Evolutionary conservation across 2,113 vertebrate species (phyloP), one percentile per base, ranked within the genome.

Genomic region (Rhinogobius similis): DNA sequence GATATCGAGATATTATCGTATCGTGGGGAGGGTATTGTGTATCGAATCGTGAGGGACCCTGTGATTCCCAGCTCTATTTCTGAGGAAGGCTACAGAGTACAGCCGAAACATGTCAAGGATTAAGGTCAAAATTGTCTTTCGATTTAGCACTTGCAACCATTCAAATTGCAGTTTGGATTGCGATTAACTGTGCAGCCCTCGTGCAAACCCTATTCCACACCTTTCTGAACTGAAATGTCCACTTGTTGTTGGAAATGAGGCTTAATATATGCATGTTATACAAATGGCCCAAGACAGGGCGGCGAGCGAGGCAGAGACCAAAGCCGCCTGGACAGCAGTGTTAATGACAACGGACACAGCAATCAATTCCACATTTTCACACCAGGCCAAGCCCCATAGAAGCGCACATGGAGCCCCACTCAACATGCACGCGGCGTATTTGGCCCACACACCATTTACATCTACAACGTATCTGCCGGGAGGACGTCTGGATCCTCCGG

Each of bases 291-390:
- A 80, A 71, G 67, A 69, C 52, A 76, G 62, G 73, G 48, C 32
- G 74, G 48, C 5, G n/a, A 73, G n/a, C n/a, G n/a, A n/a, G n/a
- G n/a, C n/a, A n/a, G 72, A 61, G 29, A 23, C 48, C 26, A 74
- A 82, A 82, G 69, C 62, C 39, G 39, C 58, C 29, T 27, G 68
- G 76, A 82, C 73, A 72, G 70, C 78, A 39, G 64, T 72, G 41
- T 75, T 83, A 78, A 82, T 82, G 84, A 80, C 80, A 48, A 23
- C 21, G 18, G 78, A 78, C 75, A 73, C 24, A 44, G 70, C 56
- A 80, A 86, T 85, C 77, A 78, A 77, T 86, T 87, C 62, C 41
- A 59, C 68, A 73, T 61, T 86, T 87, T 66, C 52, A 59, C 68
- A 72, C 56, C 65, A 18, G 63, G 46, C 67, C 53, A 24, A 12